These are phyloP conservation scores for Heliocidaris erythrogramma DNA, from an alignment of 35 echinoderm and acorn worm genomes.

Conservation along the genomic window DNA sequence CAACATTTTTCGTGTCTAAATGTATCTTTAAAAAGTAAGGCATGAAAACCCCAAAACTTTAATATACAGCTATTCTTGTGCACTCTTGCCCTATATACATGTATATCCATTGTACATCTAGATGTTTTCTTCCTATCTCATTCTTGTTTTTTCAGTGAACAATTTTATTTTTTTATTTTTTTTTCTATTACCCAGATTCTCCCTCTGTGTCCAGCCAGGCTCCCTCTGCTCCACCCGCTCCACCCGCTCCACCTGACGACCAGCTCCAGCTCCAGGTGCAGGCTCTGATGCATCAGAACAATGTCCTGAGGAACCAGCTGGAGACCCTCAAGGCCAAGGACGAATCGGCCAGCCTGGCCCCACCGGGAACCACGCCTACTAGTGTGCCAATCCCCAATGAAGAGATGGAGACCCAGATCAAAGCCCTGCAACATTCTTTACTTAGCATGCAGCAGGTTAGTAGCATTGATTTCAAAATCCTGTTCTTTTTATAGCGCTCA, in stretches of 20 bases:
- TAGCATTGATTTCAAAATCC: background rate
- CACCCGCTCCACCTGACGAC: background rate
- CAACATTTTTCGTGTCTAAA: no score
- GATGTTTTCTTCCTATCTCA: no score
- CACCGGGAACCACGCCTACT: background rate
- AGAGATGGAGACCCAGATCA: conserved; percentile 93
- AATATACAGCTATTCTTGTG: no score
- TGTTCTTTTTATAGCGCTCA: no score
- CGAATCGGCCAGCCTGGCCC: conserved; percentile 50
- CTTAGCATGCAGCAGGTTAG: conserved; percentile 92
- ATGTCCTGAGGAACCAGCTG: conserved; percentile 68
- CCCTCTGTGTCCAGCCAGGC: background rate
- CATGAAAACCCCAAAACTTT: no score
- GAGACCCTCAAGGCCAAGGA: conserved; percentile 70
- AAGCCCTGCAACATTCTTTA: conserved; percentile 89
- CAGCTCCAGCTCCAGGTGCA: conserved; percentile 22
- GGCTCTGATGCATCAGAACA: conserved; percentile 63
- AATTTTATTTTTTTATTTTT: background rate
- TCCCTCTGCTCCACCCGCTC: background rate
- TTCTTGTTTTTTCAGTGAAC: no score
- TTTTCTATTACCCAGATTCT: background rate
- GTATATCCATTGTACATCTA: no score
- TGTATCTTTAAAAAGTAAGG: no score
- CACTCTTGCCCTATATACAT: no score
- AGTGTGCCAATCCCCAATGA: conserved; percentile 24